Conservation (phyloP, 2,797 vertebrate species). For the Cetoscarus ocellatus region DNA sequence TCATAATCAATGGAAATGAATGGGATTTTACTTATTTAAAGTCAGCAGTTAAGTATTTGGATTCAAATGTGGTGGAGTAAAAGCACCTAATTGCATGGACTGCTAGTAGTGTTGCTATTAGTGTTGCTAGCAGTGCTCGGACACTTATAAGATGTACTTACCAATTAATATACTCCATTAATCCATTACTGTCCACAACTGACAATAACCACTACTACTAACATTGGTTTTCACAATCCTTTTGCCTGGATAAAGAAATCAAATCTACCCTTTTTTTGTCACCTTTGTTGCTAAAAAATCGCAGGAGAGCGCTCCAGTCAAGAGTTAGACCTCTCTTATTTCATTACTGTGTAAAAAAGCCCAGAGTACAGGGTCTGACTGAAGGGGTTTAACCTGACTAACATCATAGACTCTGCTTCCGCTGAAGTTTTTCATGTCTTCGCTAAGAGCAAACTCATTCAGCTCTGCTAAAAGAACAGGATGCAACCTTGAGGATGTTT, state of each 20-base stretch:
- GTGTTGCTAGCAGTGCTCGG: no score
- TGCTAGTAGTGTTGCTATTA: no score
- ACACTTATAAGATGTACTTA: no score
- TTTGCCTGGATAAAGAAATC: constrained; percentile 7
- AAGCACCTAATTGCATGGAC: no score
- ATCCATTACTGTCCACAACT: no score
- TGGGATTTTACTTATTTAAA: no score
- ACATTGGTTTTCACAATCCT: constrained; percentile 1
- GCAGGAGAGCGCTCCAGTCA: neutral
- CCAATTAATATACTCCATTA: no score
- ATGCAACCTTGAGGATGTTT: constrained; percentile 68
- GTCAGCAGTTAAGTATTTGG: no score
- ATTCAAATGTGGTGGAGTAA: no score
- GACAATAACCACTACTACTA: constrained; percentile 1
- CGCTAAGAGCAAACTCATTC: constrained; percentile 51
- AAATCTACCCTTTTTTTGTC: constrained; percentile 12
- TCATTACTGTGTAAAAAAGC: constrained; percentile 41
- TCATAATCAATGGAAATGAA: no score
- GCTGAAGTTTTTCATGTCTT: constrained; percentile 24
- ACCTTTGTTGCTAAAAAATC: neutral
- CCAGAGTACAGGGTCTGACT: constrained; percentile 40
- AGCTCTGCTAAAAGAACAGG: constrained; percentile 53
- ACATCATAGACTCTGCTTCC: constrained; percentile 37
- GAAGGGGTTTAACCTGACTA: constrained; percentile 44
- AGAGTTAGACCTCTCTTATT: constrained; percentile 29